These are phyloP conservation scores for Deroplatys truncata DNA, from an alignment of 2,888 invertebrate genomes.

Conservation along the genomic window DNA sequence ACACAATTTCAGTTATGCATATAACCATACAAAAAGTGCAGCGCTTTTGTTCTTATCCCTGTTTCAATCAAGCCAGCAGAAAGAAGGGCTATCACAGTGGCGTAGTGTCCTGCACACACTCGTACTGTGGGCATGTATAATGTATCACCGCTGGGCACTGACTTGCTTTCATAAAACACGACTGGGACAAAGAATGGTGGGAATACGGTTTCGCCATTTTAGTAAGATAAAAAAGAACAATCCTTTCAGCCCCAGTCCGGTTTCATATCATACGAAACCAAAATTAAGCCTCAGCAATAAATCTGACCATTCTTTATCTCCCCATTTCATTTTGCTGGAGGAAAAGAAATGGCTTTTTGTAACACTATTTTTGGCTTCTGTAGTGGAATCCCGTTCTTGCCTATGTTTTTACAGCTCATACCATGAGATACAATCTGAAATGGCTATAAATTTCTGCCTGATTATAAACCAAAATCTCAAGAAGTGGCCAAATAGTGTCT, in stretches of 20 bases:
- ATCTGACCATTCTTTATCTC: not conserved
- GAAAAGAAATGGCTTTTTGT: constrained; percentile 1
- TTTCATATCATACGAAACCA: constrained; percentile 5
- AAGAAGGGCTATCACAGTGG: not conserved
- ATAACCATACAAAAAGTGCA: not conserved
- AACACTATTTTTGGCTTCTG: not conserved
- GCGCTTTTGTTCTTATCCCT: not conserved
- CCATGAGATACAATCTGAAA: not conserved
- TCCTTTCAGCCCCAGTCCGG: not conserved
- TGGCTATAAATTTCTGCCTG: not conserved
- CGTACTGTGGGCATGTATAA: not conserved
- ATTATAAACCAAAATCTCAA: not conserved
- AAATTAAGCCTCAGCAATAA: constrained; percentile 12
- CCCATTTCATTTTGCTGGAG: not conserved
- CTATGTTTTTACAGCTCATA: not conserved
- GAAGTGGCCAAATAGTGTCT: not conserved
- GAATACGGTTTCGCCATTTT: not conserved
- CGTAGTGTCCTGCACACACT: not conserved
- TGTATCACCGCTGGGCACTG: constrained; percentile 5
- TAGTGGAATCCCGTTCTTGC: not conserved
- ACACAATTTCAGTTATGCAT: not conserved
- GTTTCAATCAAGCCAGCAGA: not conserved
- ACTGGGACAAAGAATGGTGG: not conserved
- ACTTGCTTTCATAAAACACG: not conserved
- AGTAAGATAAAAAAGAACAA: constrained; percentile 5